These are phyloP conservation scores for Silvanus unidentatus DNA, from an alignment of 2,888 invertebrate species.

Conservation along the genomic window DNA sequence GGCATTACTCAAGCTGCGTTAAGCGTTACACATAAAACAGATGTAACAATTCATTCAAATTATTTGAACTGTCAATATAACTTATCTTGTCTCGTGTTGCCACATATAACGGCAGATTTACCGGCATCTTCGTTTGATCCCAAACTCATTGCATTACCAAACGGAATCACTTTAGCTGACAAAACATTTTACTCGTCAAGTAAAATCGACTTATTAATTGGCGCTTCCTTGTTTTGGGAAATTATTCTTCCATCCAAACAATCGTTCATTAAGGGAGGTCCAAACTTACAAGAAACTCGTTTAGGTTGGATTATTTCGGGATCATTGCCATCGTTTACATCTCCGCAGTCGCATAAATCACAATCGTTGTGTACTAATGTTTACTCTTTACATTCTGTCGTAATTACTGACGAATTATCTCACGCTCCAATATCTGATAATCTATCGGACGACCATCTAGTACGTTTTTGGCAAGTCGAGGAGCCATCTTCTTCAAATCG, in stretches of 20 bases:
- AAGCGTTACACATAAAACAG: background rate
- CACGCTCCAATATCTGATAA: too few relatives aligned
- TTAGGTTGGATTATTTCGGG: background rate
- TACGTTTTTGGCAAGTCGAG: conserved; percentile 2
- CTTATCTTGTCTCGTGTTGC: conserved; percentile 11
- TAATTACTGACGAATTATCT: too few relatives aligned
- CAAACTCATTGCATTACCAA: background rate
- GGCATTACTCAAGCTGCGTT: conserved; percentile 6
- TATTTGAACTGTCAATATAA: background rate
- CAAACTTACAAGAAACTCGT: background rate
- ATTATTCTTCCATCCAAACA: background rate
- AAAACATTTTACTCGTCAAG: background rate
- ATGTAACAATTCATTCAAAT: conserved; percentile 7
- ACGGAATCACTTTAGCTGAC: background rate
- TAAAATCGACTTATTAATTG: background rate
- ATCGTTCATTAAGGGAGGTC: background rate
- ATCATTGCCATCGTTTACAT: too few relatives aligned
- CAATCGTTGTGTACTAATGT: too few relatives aligned
- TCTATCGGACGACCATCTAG: too few relatives aligned
- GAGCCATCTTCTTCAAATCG: background rate
- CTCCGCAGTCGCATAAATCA: background rate
- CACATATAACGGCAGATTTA: conserved; percentile 8
- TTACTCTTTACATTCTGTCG: too few relatives aligned
- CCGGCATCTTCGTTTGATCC: background rate
- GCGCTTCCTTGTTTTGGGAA: background rate